Evolutionary conservation across 1,140 invertebrate genomes (phyloP), one percentile per base, ranked within the genome.

Genomic region (Hetaerina americana): DNA sequence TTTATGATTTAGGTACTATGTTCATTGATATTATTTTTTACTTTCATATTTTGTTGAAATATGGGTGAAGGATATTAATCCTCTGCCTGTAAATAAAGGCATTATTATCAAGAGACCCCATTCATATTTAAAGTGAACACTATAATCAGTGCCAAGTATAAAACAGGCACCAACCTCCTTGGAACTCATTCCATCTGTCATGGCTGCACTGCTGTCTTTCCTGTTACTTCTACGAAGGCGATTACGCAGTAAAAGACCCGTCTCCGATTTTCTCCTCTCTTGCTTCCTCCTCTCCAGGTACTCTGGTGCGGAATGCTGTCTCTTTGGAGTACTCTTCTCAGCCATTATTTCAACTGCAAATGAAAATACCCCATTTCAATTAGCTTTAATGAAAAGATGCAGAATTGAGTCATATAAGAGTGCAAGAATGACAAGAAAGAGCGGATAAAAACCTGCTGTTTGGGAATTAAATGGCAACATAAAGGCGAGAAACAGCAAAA

Each of bases 301-400:
- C 74, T 95, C 92, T 0, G 94, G 94, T 0, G 93, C 92, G n/a
- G 89, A 91, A 72, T 92, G 86, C 75, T 91, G 88, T 76, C 89
- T 87, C 74, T 89, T 89, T 75, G 88, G 84, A 0, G 86, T 87
- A 6, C 77, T 77, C 75, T 81, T 85, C 71, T 86, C 85, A 28
- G 75, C 75, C n/a, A 79, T 68, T 66, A 78, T 75, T 71, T 80
- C 79, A 77, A 80, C 80, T 80, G 73, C 40, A 69, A 70, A 31
- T 18, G 66, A 70, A 70, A 72, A 26, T 69, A 66, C 22, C 76
- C 76, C 80, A 79, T 78, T 79, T 81, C 79, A 81, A 78, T 83
- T n/a, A n/a, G n/a, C n/a, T n/a, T n/a, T n/a, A n/a, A 57, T 15
- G 49, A 57, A 57, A 57, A n/a, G 12, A 15, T 57, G n/a, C n/a